Evolutionary conservation across 2,797 vertebrate species (phyloP).

Genomic region (Poeciliopsis gracilis): DNA sequence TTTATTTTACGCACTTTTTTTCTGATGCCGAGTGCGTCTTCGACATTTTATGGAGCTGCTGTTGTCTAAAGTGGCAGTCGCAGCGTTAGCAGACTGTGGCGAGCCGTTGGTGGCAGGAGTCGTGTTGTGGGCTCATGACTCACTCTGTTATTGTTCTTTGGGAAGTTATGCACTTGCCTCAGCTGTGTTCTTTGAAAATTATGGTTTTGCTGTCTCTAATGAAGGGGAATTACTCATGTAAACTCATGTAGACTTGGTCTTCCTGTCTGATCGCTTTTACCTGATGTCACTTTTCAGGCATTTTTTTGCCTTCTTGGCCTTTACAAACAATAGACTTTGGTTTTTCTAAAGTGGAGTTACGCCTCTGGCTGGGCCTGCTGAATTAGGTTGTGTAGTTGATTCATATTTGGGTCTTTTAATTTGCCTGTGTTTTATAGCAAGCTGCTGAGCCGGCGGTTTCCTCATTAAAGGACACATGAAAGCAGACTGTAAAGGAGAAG

Average conservation of each 20-base stretch:
- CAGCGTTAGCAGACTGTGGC: conserved; percentile 72
- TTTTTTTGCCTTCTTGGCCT: conserved; percentile 15
- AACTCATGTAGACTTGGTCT: background rate
- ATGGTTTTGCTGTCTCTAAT: conserved; percentile 32
- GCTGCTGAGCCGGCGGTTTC: conserved; percentile 82
- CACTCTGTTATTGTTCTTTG: conserved; percentile 67
- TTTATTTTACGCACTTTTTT: conserved; percentile 62
- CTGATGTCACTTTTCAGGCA: conserved; percentile 14
- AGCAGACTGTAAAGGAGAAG: conserved; percentile 80
- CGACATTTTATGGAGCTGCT: conserved; percentile 75
- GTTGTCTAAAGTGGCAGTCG: conserved; percentile 72
- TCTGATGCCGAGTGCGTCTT: conserved; percentile 58
- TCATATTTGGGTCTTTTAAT: conserved; percentile 86
- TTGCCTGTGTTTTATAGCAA: conserved; percentile 78
- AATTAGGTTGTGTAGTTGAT: conserved; percentile 69
- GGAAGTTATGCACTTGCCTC: conserved; percentile 61
- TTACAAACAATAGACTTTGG: conserved; percentile 56
- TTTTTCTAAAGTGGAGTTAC: conserved; percentile 45
- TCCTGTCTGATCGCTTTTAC: background rate
- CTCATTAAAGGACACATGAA: conserved; percentile 87
- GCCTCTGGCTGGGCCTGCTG: conserved; percentile 50
- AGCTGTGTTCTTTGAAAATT: conserved; percentile 41
- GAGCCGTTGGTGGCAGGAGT: conserved; percentile 63
- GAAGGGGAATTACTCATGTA: conserved; percentile 5
- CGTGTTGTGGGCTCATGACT: conserved; percentile 68